Evolutionary conservation across 2,797 vertebrate species (phyloP).

Genomic region (Rachycentron canadum): DNA sequence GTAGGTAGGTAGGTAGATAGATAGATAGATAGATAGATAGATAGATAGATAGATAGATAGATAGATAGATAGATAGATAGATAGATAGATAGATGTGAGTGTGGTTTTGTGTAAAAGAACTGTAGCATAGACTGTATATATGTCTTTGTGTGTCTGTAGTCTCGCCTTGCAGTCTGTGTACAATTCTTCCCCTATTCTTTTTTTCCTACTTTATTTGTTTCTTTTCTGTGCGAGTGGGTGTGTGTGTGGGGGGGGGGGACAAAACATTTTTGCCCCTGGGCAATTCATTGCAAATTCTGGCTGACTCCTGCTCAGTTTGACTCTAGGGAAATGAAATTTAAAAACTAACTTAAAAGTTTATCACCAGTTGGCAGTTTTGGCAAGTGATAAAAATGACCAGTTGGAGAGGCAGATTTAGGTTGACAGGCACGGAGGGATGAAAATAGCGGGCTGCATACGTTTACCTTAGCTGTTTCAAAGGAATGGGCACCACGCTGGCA

Average conservation of each 20-base stretch:
- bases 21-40: constrained; percentile 48
- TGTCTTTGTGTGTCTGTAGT: constrained; percentile 38
- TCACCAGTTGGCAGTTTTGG: constrained; percentile 83
- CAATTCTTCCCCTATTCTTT: constrained; percentile 43
- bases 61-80: constrained; percentile 34
- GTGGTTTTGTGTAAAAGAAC: constrained; percentile 4
- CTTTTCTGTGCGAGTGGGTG: constrained; percentile 52
- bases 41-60: constrained; percentile 38
- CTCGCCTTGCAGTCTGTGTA: constrained; percentile 32
- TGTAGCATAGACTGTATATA: background rate
- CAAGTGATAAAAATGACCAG: constrained; percentile 85
- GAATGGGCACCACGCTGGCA: constrained; percentile 73
- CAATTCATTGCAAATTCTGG: constrained; percentile 80
- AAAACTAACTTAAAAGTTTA: constrained; percentile 82
- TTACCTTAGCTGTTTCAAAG: constrained; percentile 82
- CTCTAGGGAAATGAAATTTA: constrained; percentile 78
- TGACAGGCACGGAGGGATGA: constrained; percentile 78
- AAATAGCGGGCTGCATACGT: constrained; percentile 78
- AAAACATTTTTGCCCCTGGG: constrained; percentile 80
- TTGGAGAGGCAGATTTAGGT: constrained; percentile 76
- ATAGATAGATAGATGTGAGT: constrained; percentile 2
- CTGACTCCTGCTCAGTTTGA: constrained; percentile 72
- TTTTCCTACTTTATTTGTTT: constrained; percentile 64
- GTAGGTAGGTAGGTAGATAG: constrained; percentile 40
- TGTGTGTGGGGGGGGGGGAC: constrained; percentile 32